Evolutionary conservation across 2,888 invertebrate genomes (phyloP), one percentile per base, ranked within the genome.

Genomic region (Nemotelus nigrinus): DNA sequence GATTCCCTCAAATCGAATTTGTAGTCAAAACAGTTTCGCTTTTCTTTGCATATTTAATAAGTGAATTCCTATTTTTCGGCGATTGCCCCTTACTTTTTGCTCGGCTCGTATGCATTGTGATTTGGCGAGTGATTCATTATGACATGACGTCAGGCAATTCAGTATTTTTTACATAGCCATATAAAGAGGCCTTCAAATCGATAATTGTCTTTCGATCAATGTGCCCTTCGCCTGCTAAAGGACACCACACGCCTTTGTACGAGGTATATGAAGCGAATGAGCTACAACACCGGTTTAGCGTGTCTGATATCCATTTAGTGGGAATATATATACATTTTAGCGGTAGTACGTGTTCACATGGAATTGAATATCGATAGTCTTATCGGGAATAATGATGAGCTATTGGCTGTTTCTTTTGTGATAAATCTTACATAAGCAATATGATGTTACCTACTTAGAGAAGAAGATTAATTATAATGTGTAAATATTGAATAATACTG

Each of bases 101-200:
- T 50, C 50, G 50, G 5, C 8, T 7, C 1, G 8, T 8, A 50
- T 5, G 50, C 50, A 50, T 5, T 5, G 50, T 50, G 8, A 50
- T 50, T 50, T 50, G 10, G 25, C 58, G 25, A 58, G n/a, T 25
- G 58, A 58, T 58, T 58, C 58, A 58, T 58, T 58, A 58, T 25
- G 58, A 58, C 25, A 58, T 58, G 58, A 58, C 25, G 58, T 58
- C 58, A 58, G 58, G 25, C 58, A 25, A 58, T 58, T 58, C 25
- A n/a, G 58, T 58, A 58, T 5, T 8, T 25, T 5, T 25, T 25
- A 5, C 58, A 5, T 25, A 58, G 5, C 10, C n/a, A n/a, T 58
- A n/a, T n/a, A 58, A 58, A n/a, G 58, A 58, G 25, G 58, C 58
- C 25, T 10, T 58, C 58, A 25, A 58, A 58, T 58, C 58, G 58